These are phyloP conservation scores for Serrognathus titanus DNA, from an alignment of 2,888 invertebrate genomes.

Conservation along the genomic window DNA sequence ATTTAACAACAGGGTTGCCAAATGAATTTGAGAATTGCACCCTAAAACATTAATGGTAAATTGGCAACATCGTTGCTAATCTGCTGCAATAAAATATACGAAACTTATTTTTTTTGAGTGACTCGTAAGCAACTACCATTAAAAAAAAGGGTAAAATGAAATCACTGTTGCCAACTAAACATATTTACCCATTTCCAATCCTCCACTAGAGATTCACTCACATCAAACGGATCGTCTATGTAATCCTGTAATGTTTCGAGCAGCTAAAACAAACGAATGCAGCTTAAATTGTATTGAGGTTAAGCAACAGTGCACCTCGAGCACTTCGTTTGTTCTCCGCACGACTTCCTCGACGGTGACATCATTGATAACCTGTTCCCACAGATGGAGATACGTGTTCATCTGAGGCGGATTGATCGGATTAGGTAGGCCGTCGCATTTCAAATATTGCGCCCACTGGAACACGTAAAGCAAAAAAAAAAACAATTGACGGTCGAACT, in stretches of 20 bases:
- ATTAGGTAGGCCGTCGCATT: constrained; percentile 56
- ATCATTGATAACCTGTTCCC: constrained; percentile 48
- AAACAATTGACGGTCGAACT: not conserved
- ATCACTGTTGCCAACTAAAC: too few relatives aligned
- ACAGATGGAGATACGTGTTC: constrained; percentile 55
- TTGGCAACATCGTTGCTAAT: too few relatives aligned
- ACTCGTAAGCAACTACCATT: too few relatives aligned
- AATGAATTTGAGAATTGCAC: too few relatives aligned
- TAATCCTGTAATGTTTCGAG: constrained; percentile 35
- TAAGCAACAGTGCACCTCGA: constrained; percentile 39
- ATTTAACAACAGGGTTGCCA: too few relatives aligned
- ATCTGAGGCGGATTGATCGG: constrained; percentile 50
- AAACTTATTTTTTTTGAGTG: too few relatives aligned
- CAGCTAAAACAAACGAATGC: constrained; percentile 31
- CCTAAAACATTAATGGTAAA: too few relatives aligned
- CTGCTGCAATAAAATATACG: too few relatives aligned
- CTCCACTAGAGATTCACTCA: constrained; percentile 22
- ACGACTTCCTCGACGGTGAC: constrained; percentile 46
- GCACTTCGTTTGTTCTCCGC: constrained; percentile 47
- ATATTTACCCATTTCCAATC: constrained; percentile 35
- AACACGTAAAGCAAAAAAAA: constrained; percentile 7
- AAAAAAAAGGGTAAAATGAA: too few relatives aligned
- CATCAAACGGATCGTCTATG: constrained; percentile 36
- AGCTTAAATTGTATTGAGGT: constrained; percentile 1
- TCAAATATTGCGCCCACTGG: constrained; percentile 55